A percentile compares a stretch with the other conserved stretches of the same genome.
Evolutionary conservation across 2,797 vertebrate genomes (phyloP).

Genomic region (Hipposideros larvatus): DNA sequence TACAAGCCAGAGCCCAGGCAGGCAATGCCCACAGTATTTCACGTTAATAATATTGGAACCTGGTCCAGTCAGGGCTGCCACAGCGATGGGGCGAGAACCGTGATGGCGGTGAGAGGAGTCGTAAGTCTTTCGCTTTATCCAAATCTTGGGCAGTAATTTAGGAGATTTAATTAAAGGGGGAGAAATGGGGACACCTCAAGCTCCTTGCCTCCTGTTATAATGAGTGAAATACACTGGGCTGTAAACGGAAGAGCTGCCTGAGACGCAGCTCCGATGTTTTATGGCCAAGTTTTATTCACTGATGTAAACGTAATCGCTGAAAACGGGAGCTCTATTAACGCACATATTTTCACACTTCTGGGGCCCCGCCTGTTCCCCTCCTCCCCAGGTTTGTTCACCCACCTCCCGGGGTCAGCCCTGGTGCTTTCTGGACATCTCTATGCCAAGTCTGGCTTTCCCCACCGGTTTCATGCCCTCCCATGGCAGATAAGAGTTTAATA

Average conservation of each 20-base stretch:
- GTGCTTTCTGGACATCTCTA: constrained; percentile 41
- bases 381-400: background rate
- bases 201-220: constrained; percentile 77
- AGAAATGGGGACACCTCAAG: constrained; percentile 74
- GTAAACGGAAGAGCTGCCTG: constrained; percentile 82
- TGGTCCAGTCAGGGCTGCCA: background rate
- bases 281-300: constrained; percentile 84
- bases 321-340: constrained; percentile 80
- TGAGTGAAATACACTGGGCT: constrained; percentile 83
- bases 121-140: constrained; percentile 83
- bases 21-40: constrained; percentile 56
- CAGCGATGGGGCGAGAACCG: background rate
- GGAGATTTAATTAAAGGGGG: constrained; percentile 85
- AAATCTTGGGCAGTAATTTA: constrained; percentile 84
- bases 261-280: constrained; percentile 81
- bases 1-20: constrained; percentile 44
- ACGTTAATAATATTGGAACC: constrained; percentile 59
- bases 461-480: constrained; percentile 66
- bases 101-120: constrained; percentile 49
- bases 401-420: constrained; percentile 48
- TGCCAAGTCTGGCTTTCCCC: constrained; percentile 52
- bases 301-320: constrained; percentile 83
- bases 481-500: constrained; percentile 83
- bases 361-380: background rate
- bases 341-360: constrained; percentile 79